phyloP scores from a whole-genome alignment of 2,888 invertebrate genomes.

The Microdon myrmicae region DNA sequence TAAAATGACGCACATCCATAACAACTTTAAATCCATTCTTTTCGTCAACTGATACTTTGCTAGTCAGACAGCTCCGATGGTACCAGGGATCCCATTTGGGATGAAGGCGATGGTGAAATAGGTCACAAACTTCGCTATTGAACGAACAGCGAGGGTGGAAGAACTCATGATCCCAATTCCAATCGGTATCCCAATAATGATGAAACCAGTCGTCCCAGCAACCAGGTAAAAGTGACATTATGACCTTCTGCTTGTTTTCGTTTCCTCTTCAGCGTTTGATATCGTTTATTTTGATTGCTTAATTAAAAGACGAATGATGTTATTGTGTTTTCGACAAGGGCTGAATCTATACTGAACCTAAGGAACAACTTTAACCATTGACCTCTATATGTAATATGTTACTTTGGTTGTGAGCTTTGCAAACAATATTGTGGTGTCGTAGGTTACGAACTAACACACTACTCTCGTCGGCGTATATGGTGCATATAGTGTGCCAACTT shows the following conservation, averaged over 20 bases:
- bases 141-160: constrained; percentile 16
- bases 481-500: too few species aligned
- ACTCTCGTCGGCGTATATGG: too few species aligned
- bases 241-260: too few species aligned
- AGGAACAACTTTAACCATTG: constrained; percentile 7
- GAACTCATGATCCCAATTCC: constrained; percentile 21
- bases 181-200: constrained; percentile 13
- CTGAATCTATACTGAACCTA: constrained; percentile 11
- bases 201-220: constrained; percentile 40
- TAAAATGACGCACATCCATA: constrained; percentile 63
- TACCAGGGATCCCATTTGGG: constrained; percentile 56
- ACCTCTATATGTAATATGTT: constrained; percentile 1
- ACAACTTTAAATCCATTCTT: constrained; percentile 62
- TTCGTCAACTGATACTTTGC: constrained; percentile 60
- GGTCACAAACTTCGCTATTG: constrained; percentile 14
- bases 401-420: constrained; percentile 20
- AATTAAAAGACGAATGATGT: constrained; percentile 6
- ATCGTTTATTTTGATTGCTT: not conserved
- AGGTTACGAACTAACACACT: too few species aligned
- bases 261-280: too few species aligned
- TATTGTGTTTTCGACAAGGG: constrained; percentile 24
- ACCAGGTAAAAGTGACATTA: constrained; percentile 18
- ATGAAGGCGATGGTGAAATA: constrained; percentile 21
- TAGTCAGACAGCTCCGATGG: constrained; percentile 61
- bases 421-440: constrained; percentile 20